Base-by-base conservation (phyloP, 2,888 invertebrate genomes). In the Melinaea marsaeus region DNA sequence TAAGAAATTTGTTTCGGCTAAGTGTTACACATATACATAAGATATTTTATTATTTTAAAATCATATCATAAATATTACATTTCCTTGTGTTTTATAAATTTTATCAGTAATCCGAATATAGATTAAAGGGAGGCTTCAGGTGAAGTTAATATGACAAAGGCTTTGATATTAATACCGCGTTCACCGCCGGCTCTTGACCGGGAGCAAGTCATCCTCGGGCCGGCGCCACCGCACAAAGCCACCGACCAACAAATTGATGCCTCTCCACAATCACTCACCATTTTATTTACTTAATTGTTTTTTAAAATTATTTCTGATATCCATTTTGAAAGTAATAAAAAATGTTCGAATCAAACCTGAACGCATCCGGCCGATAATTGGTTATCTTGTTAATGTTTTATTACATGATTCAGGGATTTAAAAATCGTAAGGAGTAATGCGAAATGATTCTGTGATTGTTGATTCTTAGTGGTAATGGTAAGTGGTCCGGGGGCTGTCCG, bases 161-260 rank as follows among this genome's bases (percentile, higher is more conserved):
- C 35, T 35, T 54, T 57, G 60, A 63, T 63, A 65, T 59, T 58
- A 59, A 60, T 65, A 69, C 57, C 65, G 66, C 57, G 67, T 70
- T 74, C 73, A 60, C 60, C 60, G 69, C 61, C 68, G 71, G 70
- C 65, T 56, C 62, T 69, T 65, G 68, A 65, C 62, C 66, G 67
- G 67, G 69, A 68, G 90, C 90, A 89, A 90, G 90, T 90, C 90
- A 90, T 75, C 74, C 84, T 77, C 85, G 73, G 72, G 75, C 76
- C 81, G 83, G 86, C 85, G 82, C 83, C 78, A 79, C 73, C 72
- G 73, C 74, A 81, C 79, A 73, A 73, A 73, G 76, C 83, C 77
- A 77, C 83, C 83, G 84, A 81, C 81, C 82, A 77, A 79, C 70
- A 75, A 75, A 78, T 81, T 80, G 79, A 81, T 81, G 80, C 81